Percentiles rank a stretch among this genome's conserved stretches.
Evolutionary conservation across 2,888 invertebrate genomes (phyloP).

Genomic region (Osmoderma eremita): DNA sequence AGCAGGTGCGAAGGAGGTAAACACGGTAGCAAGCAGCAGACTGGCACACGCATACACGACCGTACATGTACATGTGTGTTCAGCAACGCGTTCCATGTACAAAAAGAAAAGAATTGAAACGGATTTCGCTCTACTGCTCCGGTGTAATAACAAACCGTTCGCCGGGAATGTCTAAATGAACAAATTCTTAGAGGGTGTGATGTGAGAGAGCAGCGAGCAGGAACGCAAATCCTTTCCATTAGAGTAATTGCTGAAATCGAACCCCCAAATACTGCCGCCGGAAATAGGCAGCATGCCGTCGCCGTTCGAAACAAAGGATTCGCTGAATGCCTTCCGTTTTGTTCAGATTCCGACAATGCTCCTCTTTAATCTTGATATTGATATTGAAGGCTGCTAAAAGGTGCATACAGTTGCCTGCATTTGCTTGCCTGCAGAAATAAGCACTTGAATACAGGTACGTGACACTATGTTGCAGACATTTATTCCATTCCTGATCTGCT

Average conservation of each 20-base stretch:
- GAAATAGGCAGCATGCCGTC: slow-evolving; percentile 29
- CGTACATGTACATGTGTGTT: neutral
- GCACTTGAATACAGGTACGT: too few relatives aligned
- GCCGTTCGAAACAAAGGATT: slow-evolving; percentile 35
- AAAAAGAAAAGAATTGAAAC: slow-evolving; percentile 14
- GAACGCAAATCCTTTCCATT: slow-evolving; percentile 49
- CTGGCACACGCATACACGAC: neutral
- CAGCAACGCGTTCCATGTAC: too few relatives aligned
- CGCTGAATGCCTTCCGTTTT: slow-evolving; percentile 17
- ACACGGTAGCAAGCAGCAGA: neutral
- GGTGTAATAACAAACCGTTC: slow-evolving; percentile 26
- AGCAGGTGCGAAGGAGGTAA: neutral
- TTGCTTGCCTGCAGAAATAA: too few relatives aligned
- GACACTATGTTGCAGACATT: too few relatives aligned
- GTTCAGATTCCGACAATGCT: slow-evolving; percentile 11
- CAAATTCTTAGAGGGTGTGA: slow-evolving; percentile 46
- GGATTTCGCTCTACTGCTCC: slow-evolving; percentile 22
- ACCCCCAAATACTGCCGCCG: slow-evolving; percentile 25
- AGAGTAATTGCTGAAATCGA: slow-evolving; percentile 52
- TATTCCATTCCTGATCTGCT: too few relatives aligned
- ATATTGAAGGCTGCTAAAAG: neutral
- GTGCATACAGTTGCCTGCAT: too few relatives aligned
- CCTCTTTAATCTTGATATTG: slow-evolving; percentile 34
- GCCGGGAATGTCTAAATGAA: slow-evolving; percentile 43
- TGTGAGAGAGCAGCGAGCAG: slow-evolving; percentile 43